Evolutionary conservation across 2,113 vertebrate species (phyloP), one percentile per base, ranked within the genome.

Genomic region (Callithrix jacchus): DNA sequence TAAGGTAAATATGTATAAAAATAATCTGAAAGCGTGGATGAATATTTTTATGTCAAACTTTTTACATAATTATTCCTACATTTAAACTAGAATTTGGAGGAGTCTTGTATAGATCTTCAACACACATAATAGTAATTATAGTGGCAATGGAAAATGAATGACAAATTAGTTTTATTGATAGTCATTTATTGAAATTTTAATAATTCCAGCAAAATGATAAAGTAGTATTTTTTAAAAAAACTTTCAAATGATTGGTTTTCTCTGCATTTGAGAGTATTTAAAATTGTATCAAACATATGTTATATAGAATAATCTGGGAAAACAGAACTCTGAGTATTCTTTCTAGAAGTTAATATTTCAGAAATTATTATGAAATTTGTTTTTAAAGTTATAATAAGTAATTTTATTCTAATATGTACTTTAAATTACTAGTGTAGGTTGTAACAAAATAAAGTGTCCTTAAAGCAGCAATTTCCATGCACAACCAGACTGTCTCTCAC

Each of bases 361-460:
- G 27, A 94, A 92, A 71, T 32, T 70, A 80, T 64, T 61, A 91
- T 56, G 32, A 14, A 66, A 80, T 89, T 92, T 92, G 30, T 91
- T 95, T 95, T 85, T 32, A 71, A 96, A 76, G 8, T 80, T 89
- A 35, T 85, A 79, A 93, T 70, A 40, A 76, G 84, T 95, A 52
- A 47, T 10, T 86, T 81, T 74, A 84, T 6, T 30, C 16, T 71
- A 80, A 80, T 21, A 54, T 21, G 3, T 7, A 74, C 35, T 89
- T 94, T 58, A 47, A 86, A 66, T 93, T 87, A 70, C 27, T 68
- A 90, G 68, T 23, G 0, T 81, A 61, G 76, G 77, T 90, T 95
- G 68, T 42, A 94, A 81, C 20, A 80, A 80, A 80, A 85, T 56
- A 68, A 92, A 89, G 25, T 49, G 3, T 81, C 13, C 25, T 42